Evolutionary conservation across 2,113 vertebrate species (phyloP), one percentile per base, ranked within the genome.

Genomic region (Enhydra lutris): DNA sequence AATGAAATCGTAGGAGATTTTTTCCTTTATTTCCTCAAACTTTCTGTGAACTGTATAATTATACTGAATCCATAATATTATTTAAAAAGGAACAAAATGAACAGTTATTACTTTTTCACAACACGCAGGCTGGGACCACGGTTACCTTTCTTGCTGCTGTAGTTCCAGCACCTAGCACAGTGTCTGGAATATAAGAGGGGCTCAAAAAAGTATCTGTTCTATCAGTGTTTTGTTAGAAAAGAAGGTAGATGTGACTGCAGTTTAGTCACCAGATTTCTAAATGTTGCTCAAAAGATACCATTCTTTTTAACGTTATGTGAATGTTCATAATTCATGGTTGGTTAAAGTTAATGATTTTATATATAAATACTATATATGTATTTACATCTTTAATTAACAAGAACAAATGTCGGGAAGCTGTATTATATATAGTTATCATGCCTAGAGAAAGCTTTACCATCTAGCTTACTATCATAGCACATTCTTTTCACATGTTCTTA

Each of bases 401-500:
- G 47, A 26, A 91, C 45, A 82, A 94, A 80, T 59, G 31, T 91
- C 45, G 57, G 23, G 29, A 84, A 87, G 65, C 4, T 65, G 20
- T n/a, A 86, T 18, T 63, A 85, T 55, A n/a, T 31, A 29, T 36
- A 52, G 45, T 91, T 65, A 81, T 63, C 55, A 81, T 15, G 63
- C 55, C 29, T 90, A 52, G 13, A 73, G 73, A 94, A 73, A 55
- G 7, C n/a, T 94, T 63, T 73, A 65, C 42, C 29, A 79, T 76
- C 57, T 67, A 55, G 10, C 67, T 67, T 94, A 50, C 17, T 47
- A 88, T 20, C 47, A 87, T 1, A 96, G 59, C 39, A 89, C 50
- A 71, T 71, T 88, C 69, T 89, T 92, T 84, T 84, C 84, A 78
- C 84, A 92, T 84, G 84, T 83, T 59, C 42, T 92, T 61, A 95